Evolutionary conservation across 2,797 vertebrate genomes (phyloP), one percentile per base, ranked within the genome.

Genomic region (Sebastes oblongus): DNA sequence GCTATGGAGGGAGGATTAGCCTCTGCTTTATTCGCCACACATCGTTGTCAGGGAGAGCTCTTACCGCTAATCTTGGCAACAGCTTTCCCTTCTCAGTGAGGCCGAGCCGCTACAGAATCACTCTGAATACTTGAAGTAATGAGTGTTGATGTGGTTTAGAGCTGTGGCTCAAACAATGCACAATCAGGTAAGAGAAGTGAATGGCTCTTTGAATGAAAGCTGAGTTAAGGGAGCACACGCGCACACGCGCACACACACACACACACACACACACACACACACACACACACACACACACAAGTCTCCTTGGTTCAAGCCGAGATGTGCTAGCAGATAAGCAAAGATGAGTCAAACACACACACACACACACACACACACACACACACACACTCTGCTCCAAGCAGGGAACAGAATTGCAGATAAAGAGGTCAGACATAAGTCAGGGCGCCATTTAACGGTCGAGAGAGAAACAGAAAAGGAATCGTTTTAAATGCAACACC

Each of bases 1-100:
- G 88, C 89, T 80, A 76, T 25, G 76, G 77, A 84, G 80, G 71
- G 50, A 81, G 91, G 91, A 94, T 93, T 93, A 93, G 85, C 83
- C 65, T 84, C 82, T 70, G 83, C 83, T 86, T 88, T 88, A 88
- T 91, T 89, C 80, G 66, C 66, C 72, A 83, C 86, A 89, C 79
- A 87, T 79, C 42, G 58, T 67, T 71, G 69, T 80, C 76, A 75
- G 27, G 61, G 87, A 81, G 83, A 83, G 77, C 80, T 78, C 77
- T 86, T 34, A 77, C 75, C 50, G 9, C 80, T 88, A 89, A 88
- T 91, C 84, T 88, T 88, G 89, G 78, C 78, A 73, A 62, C 71
- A 54, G 69, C 58, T 72, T 79, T 86, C 46, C 78, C 78, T 29
- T 68, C 72, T 84, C 78, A 69, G 64, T 29, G 56, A 66, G 65